Conservation (phyloP, 2,888 invertebrate genomes). For the Pyrgus malvae region DNA sequence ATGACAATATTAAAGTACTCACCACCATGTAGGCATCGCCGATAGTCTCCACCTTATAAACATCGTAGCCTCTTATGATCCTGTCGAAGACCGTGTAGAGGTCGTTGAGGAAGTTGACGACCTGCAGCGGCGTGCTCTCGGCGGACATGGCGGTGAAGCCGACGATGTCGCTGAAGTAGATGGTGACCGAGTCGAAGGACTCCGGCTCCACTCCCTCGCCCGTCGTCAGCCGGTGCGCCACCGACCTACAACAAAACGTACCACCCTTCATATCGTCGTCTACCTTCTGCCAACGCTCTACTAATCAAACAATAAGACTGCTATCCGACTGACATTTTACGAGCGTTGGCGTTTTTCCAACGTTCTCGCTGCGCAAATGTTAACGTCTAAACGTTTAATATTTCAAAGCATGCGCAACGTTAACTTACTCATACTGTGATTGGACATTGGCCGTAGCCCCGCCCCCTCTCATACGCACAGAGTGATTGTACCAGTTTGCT, state of each 20-base stretch:
- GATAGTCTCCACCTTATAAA: constrained; percentile 98
- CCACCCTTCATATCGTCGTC: neutral
- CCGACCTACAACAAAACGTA: constrained; percentile 84
- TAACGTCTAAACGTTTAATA: no score
- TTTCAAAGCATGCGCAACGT: no score
- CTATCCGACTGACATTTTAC: no score
- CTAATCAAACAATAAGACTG: no score
- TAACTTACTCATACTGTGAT: no score
- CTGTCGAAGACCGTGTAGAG: constrained; percentile 98
- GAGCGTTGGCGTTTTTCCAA: no score
- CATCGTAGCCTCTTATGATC: constrained; percentile 97
- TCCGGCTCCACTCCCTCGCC: constrained; percentile 96
- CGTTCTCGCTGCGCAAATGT: no score
- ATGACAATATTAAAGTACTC: no score
- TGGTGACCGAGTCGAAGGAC: constrained; percentile 95
- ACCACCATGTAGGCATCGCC: constrained; percentile 89
- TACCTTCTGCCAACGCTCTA: neutral
- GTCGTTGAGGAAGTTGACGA: constrained; percentile 98
- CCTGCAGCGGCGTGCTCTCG: constrained; percentile 95
- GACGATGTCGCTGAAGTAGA: constrained; percentile 98
- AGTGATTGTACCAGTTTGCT: no score
- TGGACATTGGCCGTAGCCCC: no score
- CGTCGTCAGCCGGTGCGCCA: constrained; percentile 92
- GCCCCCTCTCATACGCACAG: no score
- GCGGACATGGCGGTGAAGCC: constrained; percentile 98